Evolutionary conservation across 37 sponge, comb jelly and placozoan species (phyloP).

Genomic region (Eunapius fragilis): DNA sequence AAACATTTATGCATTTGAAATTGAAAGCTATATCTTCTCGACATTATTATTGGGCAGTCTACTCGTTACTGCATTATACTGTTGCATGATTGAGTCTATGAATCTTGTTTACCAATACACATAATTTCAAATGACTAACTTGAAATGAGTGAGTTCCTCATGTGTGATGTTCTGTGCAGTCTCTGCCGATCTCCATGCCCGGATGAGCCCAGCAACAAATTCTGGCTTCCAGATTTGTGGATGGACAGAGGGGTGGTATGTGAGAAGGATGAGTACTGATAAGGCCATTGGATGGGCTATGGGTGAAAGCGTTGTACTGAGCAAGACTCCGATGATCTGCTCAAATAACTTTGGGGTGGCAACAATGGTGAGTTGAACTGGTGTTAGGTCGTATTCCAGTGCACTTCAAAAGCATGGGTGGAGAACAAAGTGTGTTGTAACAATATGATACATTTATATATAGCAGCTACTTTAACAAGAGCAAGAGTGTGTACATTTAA

Average conservation of each 20-base stretch:
- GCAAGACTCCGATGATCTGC: slow-evolving; percentile 29
- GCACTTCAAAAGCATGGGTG: not conserved
- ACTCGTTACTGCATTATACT: no score
- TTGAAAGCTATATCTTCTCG: no score
- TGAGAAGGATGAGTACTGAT: not conserved
- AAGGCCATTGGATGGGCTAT: slow-evolving; percentile 21
- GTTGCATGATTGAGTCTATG: no score
- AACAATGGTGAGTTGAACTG: not conserved
- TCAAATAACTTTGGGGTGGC: slow-evolving; percentile 8
- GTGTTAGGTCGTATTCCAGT: not conserved
- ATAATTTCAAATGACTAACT: not conserved
- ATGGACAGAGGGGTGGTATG: not conserved
- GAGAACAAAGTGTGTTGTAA: no score
- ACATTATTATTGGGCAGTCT: no score
- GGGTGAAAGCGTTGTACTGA: slow-evolving; percentile 16
- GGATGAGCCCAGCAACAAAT: not conserved
- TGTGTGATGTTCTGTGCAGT: not conserved
- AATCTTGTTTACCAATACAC: no score
- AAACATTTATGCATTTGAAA: no score
- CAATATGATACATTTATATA: no score
- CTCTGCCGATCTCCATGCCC: not conserved
- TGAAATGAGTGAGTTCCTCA: not conserved
- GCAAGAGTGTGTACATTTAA: no score
- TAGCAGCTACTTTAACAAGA: no score
- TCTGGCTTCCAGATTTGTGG: not conserved